Evolutionary conservation across 2,888 invertebrate species (phyloP).

Genomic region (Apamea crenata): DNA sequence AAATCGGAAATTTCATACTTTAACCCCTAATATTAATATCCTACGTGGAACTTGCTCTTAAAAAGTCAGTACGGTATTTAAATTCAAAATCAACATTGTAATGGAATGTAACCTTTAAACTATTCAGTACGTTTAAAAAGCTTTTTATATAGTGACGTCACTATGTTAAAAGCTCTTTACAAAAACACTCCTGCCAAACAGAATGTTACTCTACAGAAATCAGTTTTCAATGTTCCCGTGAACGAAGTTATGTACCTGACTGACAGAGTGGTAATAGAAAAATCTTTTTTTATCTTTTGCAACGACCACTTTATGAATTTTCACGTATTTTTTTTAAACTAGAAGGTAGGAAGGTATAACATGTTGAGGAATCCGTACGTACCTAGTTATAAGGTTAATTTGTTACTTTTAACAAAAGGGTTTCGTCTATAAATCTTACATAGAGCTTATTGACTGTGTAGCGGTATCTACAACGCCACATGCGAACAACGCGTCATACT

Average conservation of each 20-base stretch:
- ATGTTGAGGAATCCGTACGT: neutral
- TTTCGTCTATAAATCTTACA: neutral
- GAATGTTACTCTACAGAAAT: constrained; percentile 23
- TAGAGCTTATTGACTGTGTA: neutral
- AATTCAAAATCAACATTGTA: constrained; percentile 1
- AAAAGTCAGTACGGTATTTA: constrained; percentile 1
- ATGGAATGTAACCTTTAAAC: neutral
- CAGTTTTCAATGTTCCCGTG: constrained; percentile 17
- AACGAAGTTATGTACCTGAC: constrained; percentile 9
- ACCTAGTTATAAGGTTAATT: neutral
- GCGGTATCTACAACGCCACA: no score
- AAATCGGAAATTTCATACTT: no score
- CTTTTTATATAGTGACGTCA: neutral
- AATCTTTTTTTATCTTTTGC: neutral
- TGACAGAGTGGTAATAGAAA: constrained; percentile 36
- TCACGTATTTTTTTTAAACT: neutral
- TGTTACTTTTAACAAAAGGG: neutral
- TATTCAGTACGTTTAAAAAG: neutral
- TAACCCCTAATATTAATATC: neutral
- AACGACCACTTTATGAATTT: neutral
- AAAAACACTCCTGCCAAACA: constrained; percentile 9
- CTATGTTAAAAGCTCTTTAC: neutral
- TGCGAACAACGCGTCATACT: no score
- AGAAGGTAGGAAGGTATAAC: neutral
- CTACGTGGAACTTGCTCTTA: neutral